Evolutionary conservation across 2,888 invertebrate species (phyloP).

Genomic region (Eilema caniola): DNA sequence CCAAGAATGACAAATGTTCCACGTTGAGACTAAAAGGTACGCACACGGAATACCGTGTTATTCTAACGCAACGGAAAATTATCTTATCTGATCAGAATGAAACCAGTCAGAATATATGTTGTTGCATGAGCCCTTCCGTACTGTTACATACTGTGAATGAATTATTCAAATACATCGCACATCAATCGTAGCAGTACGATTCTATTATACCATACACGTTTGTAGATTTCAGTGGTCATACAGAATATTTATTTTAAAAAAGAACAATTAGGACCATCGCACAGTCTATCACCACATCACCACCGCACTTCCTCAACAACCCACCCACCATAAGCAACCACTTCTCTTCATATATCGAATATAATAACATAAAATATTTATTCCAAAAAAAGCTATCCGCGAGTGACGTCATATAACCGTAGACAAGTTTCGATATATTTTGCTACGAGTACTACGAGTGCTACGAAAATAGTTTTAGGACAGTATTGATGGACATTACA

Average conservation of each 20-base stretch:
- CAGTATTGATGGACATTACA: background rate
- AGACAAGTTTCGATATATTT: constrained; percentile 27
- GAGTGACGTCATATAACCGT: constrained; percentile 6
- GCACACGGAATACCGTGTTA: too few relatives aligned
- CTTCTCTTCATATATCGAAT: background rate
- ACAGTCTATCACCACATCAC: background rate
- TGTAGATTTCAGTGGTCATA: background rate
- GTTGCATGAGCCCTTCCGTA: background rate
- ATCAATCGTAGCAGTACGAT: background rate
- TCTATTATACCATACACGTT: background rate
- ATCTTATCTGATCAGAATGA: background rate
- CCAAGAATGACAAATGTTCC: too few relatives aligned
- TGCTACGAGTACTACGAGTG: constrained; percentile 51
- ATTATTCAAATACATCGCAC: constrained; percentile 7
- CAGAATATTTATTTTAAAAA: background rate
- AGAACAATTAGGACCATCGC: too few relatives aligned
- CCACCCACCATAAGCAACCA: background rate
- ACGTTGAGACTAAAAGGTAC: background rate
- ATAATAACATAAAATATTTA: background rate
- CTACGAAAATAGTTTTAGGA: constrained; percentile 38
- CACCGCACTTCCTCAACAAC: background rate
- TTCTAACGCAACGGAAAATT: too few relatives aligned
- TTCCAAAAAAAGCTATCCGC: background rate
- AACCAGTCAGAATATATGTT: background rate
- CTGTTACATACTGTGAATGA: constrained; percentile 4